These are phyloP conservation scores for Anarsia innoxiella DNA, from an alignment of 2,888 invertebrate genomes.

Conservation along the genomic window DNA sequence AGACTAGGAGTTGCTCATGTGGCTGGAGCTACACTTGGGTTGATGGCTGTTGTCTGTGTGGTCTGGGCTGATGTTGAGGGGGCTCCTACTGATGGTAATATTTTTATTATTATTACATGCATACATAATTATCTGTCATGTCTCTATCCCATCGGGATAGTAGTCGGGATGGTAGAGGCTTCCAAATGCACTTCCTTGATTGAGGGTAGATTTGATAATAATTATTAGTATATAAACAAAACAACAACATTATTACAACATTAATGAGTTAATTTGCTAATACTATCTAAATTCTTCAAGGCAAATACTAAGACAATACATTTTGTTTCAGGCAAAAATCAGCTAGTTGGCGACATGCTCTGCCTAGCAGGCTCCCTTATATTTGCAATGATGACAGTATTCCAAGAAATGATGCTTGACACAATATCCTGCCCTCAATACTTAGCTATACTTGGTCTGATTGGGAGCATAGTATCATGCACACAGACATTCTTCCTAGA, in stretches of 20 bases:
- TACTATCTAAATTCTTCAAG: too few species aligned
- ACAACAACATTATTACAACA: too few species aligned
- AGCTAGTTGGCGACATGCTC: constrained; percentile 87
- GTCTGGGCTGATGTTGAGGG: constrained; percentile 89
- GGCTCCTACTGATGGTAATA: constrained; percentile 76
- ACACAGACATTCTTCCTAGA: constrained; percentile 87
- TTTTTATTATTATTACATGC: not conserved
- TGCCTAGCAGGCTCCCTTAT: constrained; percentile 85
- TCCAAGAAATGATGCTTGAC: constrained; percentile 88
- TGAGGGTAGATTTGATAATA: too few species aligned
- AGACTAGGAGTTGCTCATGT: constrained; percentile 85
- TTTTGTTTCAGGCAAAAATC: constrained; percentile 83
- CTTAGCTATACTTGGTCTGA: constrained; percentile 86
- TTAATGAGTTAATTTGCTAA: too few species aligned
- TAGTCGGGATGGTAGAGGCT: too few species aligned
- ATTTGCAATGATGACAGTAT: constrained; percentile 86
- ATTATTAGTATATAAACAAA: too few species aligned
- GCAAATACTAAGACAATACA: too few species aligned
- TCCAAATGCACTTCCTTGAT: too few species aligned
- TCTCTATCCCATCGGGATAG: too few species aligned
- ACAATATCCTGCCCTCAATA: constrained; percentile 86
- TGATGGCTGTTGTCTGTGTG: constrained; percentile 88
- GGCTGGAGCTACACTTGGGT: constrained; percentile 84
- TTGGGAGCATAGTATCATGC: constrained; percentile 85
- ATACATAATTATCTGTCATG: too few species aligned